Conservation (phyloP, 92 coral and sea anemone genomes). For the Isaurus tuberculatus region DNA sequence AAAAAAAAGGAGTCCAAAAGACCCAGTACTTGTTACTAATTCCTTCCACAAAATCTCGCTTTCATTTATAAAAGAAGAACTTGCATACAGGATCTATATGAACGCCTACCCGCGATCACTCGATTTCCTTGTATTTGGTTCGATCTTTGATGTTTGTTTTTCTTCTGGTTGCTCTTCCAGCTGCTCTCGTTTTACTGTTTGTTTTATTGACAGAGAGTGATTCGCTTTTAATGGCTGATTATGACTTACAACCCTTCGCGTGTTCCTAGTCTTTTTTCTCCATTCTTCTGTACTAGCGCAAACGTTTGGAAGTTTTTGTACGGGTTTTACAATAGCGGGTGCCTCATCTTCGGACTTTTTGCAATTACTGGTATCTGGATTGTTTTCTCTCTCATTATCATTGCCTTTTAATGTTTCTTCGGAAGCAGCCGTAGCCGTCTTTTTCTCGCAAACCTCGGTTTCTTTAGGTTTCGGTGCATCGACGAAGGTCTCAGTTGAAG, state of each 20-base stretch:
- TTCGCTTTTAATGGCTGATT: slow-evolving; percentile 34
- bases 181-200: slow-evolving; percentile 29
- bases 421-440: background rate
- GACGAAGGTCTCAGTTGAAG: background rate
- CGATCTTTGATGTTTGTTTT: slow-evolving; percentile 32
- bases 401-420: slow-evolving; percentile 3
- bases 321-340: slow-evolving; percentile 24
- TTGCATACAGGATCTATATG: background rate
- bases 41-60: too few species aligned
- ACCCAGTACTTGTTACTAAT: too few species aligned
- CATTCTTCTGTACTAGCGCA: slow-evolving; percentile 40
- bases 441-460: background rate
- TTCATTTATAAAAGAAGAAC: background rate
- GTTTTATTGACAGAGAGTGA: slow-evolving; percentile 38
- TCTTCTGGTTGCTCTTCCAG: slow-evolving; percentile 22
- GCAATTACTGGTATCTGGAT: background rate
- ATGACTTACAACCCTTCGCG: slow-evolving; percentile 19
- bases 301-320: slow-evolving; percentile 19
- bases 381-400: slow-evolving; percentile 8
- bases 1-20: too few species aligned
- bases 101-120: slow-evolving; percentile 38
- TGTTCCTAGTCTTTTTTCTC: slow-evolving; percentile 29
- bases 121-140: slow-evolving; percentile 38
- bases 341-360: slow-evolving; percentile 14
- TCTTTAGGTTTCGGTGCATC: slow-evolving; percentile 7